phyloP scores from a whole-genome alignment of 2,113 vertebrate genomes.

The Aspiorhynchus laticeps region DNA sequence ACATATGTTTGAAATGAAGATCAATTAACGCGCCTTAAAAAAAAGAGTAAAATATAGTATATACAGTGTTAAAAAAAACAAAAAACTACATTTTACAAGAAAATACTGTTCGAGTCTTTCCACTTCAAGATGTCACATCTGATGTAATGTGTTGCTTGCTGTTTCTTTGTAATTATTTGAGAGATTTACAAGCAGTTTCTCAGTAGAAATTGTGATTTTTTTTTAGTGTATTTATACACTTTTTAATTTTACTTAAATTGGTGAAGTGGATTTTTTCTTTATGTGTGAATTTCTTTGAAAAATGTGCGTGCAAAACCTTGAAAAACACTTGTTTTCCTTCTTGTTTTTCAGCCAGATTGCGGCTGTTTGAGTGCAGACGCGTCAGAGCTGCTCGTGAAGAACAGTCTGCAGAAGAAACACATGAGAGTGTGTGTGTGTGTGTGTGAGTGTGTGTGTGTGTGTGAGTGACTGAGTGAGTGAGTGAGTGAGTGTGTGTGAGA shows the following conservation, averaged over 20 bases:
- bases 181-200: background rate
- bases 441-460: background rate
- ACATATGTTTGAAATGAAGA: too few relatives aligned
- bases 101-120: too few relatives aligned
- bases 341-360: background rate
- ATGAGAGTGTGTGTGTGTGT: background rate
- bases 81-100: too few relatives aligned
- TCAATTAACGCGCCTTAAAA: too few relatives aligned
- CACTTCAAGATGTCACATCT: too few relatives aligned
- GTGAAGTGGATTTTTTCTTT: background rate
- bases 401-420: background rate
- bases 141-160: background rate
- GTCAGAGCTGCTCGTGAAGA: background rate
- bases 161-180: background rate
- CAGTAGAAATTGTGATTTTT: too few relatives aligned
- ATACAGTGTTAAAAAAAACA: too few relatives aligned
- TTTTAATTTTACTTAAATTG: background rate
- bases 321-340: background rate
- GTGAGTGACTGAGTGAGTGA: too few relatives aligned
- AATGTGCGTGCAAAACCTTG: background rate
- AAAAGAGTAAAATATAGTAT: too few relatives aligned
- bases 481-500: background rate
- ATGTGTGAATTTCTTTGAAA: background rate
- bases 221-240: background rate
- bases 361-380: background rate